Evolutionary conservation across 2,888 invertebrate genomes (phyloP).

Genomic region (Caenorhabditis sp.): DNA sequence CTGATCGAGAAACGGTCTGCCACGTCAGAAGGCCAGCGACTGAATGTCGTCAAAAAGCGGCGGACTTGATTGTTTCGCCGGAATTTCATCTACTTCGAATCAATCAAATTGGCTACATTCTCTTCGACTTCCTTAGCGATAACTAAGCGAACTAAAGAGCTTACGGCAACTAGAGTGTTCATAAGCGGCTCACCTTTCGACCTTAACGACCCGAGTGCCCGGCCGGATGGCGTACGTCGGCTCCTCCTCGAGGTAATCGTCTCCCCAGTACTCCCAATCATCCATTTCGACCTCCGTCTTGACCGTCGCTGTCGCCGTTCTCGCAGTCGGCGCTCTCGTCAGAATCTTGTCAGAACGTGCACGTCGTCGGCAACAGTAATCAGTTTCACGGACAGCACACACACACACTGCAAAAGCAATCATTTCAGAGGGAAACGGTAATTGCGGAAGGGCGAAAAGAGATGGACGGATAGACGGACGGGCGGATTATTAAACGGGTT

Average conservation of each 20-base stretch:
- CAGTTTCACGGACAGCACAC: background rate
- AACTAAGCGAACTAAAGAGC: no score
- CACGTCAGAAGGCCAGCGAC: slow-evolving; percentile 44
- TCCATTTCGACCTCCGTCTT: slow-evolving; percentile 31
- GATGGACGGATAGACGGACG: slow-evolving; percentile 22
- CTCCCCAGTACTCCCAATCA: slow-evolving; percentile 56
- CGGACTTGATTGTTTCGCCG: no score
- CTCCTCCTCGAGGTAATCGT: slow-evolving; percentile 50
- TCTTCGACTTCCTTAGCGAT: no score
- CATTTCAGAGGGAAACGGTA: slow-evolving; percentile 19
- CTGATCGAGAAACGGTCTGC: background rate
- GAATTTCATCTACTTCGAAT: no score
- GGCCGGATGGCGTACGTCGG: slow-evolving; percentile 46
- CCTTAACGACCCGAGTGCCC: slow-evolving; percentile 46
- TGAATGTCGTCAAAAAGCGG: background rate
- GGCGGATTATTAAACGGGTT: slow-evolving; percentile 55
- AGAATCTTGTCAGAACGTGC: no score
- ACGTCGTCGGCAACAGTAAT: no score
- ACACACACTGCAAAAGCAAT: background rate
- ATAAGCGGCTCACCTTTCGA: slow-evolving; percentile 51
- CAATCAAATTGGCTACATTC: no score
- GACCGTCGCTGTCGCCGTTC: background rate
- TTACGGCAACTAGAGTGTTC: background rate
- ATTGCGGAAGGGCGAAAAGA: slow-evolving; percentile 27
- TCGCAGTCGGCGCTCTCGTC: slow-evolving; percentile 7